A percentile compares a stretch with the other conserved stretches of the same genome.
These are phyloP conservation scores for Hyles vespertilio DNA, from an alignment of 1,140 invertebrate genomes.

Conservation along the genomic window DNA sequence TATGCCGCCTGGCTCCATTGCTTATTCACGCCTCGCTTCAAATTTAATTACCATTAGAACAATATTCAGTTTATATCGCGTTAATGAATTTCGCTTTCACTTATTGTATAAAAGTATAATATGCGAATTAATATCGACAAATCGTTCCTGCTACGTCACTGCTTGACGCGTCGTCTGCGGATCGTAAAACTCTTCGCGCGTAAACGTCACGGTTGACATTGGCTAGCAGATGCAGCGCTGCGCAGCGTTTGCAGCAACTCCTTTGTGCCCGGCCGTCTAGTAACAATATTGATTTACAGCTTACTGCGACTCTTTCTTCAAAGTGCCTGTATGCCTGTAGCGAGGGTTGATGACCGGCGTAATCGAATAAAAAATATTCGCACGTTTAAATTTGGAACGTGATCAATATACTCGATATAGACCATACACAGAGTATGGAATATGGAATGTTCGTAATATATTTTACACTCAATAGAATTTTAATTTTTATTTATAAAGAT, in stretches of 20 bases:
- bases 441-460: too few species aligned
- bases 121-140: neutral
- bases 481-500: too few species aligned
- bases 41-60: too few species aligned
- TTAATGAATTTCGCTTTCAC: too few species aligned
- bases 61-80: too few species aligned
- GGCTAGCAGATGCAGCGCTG: constrained; percentile 64
- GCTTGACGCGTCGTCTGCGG: constrained; percentile 60
- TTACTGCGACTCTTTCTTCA: constrained; percentile 5
- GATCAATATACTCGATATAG: constrained; percentile 7
- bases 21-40: too few species aligned
- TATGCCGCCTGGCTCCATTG: too few species aligned
- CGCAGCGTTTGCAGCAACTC: constrained; percentile 29
- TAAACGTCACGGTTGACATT: constrained; percentile 69
- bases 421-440: too few species aligned
- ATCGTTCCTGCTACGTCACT: constrained; percentile 33
- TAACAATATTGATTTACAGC: constrained; percentile 47
- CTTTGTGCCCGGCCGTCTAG: constrained; percentile 54
- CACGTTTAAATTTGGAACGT: constrained; percentile 3
- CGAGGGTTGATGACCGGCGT: constrained; percentile 4
- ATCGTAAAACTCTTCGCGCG: constrained; percentile 72
- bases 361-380: constrained; percentile 10
- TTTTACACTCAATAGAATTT: too few species aligned
- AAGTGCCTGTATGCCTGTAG: neutral
- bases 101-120: neutral